Conservation (phyloP, 2,113 vertebrate genomes). For the Melanotaenia duboulayi region DNA sequence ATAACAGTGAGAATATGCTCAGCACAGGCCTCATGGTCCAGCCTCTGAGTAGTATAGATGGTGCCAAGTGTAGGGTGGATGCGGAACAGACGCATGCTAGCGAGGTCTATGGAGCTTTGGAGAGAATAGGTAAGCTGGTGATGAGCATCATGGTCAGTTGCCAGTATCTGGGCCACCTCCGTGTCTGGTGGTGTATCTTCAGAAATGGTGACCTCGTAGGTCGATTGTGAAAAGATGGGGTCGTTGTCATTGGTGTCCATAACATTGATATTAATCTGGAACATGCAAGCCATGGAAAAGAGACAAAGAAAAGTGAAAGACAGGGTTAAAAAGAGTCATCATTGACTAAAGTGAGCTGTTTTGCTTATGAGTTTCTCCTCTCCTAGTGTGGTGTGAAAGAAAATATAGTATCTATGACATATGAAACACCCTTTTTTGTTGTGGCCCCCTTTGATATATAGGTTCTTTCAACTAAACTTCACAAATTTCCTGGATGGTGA, state of each 20-base stretch:
- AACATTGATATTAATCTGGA: constrained; percentile 91
- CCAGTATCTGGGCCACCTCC: constrained; percentile 92
- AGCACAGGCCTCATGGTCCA: constrained; percentile 93
- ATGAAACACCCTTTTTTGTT: too few relatives aligned
- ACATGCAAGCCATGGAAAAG: constrained; percentile 35
- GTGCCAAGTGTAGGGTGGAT: constrained; percentile 89
- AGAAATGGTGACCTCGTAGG: constrained; percentile 91
- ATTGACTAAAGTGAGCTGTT: neutral
- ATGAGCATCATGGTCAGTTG: constrained; percentile 93
- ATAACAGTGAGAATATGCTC: constrained; percentile 94
- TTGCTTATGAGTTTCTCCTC: neutral
- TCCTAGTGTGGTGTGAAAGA: too few relatives aligned
- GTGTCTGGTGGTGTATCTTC: constrained; percentile 92
- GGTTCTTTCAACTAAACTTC: too few relatives aligned
- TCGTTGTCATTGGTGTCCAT: constrained; percentile 96
- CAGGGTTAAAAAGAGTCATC: neutral
- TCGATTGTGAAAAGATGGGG: constrained; percentile 92
- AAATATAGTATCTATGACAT: too few relatives aligned
- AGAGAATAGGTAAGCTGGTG: constrained; percentile 91
- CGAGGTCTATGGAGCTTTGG: constrained; percentile 91
- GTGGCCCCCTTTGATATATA: too few relatives aligned
- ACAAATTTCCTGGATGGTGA: too few relatives aligned
- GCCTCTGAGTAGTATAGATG: constrained; percentile 88
- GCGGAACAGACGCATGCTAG: constrained; percentile 91
- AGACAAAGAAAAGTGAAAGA: constrained; percentile 1